Evolutionary conservation across 1,140 invertebrate species (phyloP).

Genomic region (Arctopsyche grandis): DNA sequence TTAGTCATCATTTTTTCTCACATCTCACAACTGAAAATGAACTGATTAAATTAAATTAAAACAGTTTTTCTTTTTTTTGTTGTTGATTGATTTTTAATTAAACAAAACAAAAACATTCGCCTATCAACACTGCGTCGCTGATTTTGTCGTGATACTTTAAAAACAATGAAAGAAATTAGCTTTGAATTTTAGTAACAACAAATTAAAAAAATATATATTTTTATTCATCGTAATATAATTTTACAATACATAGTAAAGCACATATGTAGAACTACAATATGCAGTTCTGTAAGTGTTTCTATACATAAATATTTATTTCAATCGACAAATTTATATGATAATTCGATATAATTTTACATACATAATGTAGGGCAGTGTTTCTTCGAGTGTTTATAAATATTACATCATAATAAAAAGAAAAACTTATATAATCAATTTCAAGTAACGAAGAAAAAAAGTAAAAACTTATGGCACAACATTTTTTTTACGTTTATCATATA

Average conservation of each 20-base stretch:
- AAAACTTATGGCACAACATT: neutral
- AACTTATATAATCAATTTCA: constrained; percentile 1
- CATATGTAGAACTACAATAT: constrained; percentile 52
- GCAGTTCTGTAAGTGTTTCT: constrained; percentile 38
- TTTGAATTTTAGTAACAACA: neutral
- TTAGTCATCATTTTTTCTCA: too few relatives aligned
- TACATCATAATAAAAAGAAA: constrained; percentile 41
- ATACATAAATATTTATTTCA: too few relatives aligned
- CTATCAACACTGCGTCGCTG: too few relatives aligned
- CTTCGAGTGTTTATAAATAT: constrained; percentile 33
- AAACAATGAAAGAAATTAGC: neutral
- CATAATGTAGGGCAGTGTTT: neutral
- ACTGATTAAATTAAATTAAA: too few relatives aligned
- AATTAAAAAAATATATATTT: neutral
- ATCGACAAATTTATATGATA: too few relatives aligned
- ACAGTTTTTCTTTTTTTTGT: too few relatives aligned
- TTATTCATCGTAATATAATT: constrained; percentile 5
- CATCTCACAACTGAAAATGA: too few relatives aligned
- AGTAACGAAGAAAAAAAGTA: neutral
- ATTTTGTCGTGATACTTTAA: too few relatives aligned
- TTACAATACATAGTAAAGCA: constrained; percentile 30
- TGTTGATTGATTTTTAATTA: too few relatives aligned
- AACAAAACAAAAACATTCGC: too few relatives aligned
- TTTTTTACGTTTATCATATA: too few relatives aligned
- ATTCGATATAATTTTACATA: neutral